phyloP scores from a whole-genome alignment of 2,113 vertebrate genomes.

The Oncorhynchus keta region DNA sequence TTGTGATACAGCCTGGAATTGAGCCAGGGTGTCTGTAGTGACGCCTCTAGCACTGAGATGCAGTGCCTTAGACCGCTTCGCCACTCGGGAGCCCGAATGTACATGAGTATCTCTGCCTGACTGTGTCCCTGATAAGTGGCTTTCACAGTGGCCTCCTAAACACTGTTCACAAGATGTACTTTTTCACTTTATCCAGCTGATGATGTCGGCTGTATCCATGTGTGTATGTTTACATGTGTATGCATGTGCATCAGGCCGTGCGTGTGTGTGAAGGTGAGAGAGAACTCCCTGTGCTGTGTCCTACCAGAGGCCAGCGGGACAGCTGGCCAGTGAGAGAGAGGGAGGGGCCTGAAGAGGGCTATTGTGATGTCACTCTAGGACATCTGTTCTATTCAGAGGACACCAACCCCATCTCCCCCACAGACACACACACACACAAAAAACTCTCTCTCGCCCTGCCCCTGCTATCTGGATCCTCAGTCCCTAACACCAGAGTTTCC shows the following conservation, averaged over 20 bases:
- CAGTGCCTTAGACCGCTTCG: too few relatives aligned
- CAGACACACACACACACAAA: too few relatives aligned
- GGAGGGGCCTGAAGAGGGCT: conserved; percentile 7
- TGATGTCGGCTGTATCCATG: too few relatives aligned
- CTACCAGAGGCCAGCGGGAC: conserved; percentile 38
- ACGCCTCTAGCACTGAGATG: too few relatives aligned
- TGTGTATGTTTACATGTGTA: background rate
- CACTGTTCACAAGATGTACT: background rate
- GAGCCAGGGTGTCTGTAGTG: too few relatives aligned
- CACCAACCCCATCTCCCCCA: background rate
- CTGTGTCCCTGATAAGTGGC: background rate
- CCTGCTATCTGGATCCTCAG: background rate
- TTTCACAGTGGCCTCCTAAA: background rate
- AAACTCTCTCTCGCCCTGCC: background rate
- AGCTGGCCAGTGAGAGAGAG: conserved; percentile 59
- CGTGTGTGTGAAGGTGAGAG: conserved; percentile 2
- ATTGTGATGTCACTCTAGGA: conserved; percentile 55
- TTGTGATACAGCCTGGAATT: too few relatives aligned
- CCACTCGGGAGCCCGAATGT: too few relatives aligned
- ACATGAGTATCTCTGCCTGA: background rate
- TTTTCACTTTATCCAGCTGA: background rate
- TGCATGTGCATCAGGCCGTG: background rate
- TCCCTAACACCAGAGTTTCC: background rate
- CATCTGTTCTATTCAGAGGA: conserved; percentile 66
- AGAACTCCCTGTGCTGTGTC: conserved; percentile 13